These are phyloP conservation scores for Antennarius striatus DNA, from an alignment of 2,113 vertebrate species.

Conservation along the genomic window DNA sequence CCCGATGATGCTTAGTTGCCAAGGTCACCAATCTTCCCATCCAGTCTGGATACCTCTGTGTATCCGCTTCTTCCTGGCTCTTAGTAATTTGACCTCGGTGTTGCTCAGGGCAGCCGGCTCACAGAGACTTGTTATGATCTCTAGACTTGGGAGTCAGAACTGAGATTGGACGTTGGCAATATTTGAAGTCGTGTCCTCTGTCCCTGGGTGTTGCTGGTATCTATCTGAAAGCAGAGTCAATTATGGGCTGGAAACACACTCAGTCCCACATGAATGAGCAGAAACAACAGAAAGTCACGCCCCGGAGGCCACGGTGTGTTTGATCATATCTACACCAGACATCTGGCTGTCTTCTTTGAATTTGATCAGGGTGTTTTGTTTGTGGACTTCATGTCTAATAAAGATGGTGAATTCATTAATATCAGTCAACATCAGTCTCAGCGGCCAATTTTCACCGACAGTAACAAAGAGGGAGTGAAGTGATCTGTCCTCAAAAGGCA, in stretches of 20 bases:
- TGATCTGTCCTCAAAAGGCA: background rate
- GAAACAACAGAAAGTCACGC: background rate
- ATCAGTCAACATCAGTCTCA: conserved; percentile 17
- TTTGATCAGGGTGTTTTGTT: background rate
- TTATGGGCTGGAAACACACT: background rate
- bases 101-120: conserved; percentile 31
- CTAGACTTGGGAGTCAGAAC: conserved; percentile 27
- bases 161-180: conserved; percentile 33
- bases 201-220: conserved; percentile 19
- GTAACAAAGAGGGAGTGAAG: background rate
- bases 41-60: conserved; percentile 39
- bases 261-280: background rate
- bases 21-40: conserved; percentile 60
- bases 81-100: conserved; percentile 47
- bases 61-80: conserved; percentile 7
- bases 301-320: too few species aligned
- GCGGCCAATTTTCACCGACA: conserved; percentile 4
- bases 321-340: background rate
- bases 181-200: conserved; percentile 9
- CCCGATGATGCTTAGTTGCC: conserved; percentile 54
- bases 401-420: conserved; percentile 7
- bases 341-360: background rate
- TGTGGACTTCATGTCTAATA: conserved; percentile 18
- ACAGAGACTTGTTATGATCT: conserved; percentile 15
- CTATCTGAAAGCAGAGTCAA: background rate